Conservation (phyloP, 1,140 invertebrate species). For the Pogonomyrmex barbatus region DNA sequence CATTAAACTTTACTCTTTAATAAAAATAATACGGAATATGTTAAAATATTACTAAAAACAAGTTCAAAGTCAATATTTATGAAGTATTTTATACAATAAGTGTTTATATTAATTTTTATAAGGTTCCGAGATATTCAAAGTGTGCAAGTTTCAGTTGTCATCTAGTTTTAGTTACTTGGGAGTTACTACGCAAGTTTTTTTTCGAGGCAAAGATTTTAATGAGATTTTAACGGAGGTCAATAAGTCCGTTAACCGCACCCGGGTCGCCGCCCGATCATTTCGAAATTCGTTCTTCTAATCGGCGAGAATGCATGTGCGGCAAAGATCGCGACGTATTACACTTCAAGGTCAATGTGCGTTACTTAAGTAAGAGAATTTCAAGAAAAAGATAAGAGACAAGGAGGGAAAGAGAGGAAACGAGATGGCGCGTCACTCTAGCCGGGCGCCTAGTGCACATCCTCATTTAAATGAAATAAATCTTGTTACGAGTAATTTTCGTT, state of each 20-base stretch:
- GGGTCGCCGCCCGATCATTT: constrained; percentile 29
- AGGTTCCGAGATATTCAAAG: background rate
- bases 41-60: constrained; percentile 2
- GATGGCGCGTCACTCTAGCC: constrained; percentile 68
- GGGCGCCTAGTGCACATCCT: constrained; percentile 80
- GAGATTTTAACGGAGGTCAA: constrained; percentile 44
- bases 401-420: constrained; percentile 26
- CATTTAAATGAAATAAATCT: constrained; percentile 84
- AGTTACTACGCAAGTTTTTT: constrained; percentile 14
- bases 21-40: constrained; percentile 3
- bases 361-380: constrained; percentile 45
- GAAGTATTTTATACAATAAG: constrained; percentile 19
- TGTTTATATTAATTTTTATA: constrained; percentile 20
- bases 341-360: constrained; percentile 49
- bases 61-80: background rate
- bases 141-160: background rate
- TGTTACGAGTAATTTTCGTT: constrained; percentile 83
- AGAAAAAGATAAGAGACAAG: constrained; percentile 26
- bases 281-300: constrained; percentile 64
- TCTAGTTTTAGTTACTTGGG: background rate
- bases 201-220: constrained; percentile 36
- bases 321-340: constrained; percentile 66
- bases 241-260: constrained; percentile 35
- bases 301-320: constrained; percentile 30
- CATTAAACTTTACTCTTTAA: background rate